Evolutionary conservation across 2,797 vertebrate genomes (phyloP), one percentile per base, ranked within the genome.

Genomic region (Platalea minor): DNA sequence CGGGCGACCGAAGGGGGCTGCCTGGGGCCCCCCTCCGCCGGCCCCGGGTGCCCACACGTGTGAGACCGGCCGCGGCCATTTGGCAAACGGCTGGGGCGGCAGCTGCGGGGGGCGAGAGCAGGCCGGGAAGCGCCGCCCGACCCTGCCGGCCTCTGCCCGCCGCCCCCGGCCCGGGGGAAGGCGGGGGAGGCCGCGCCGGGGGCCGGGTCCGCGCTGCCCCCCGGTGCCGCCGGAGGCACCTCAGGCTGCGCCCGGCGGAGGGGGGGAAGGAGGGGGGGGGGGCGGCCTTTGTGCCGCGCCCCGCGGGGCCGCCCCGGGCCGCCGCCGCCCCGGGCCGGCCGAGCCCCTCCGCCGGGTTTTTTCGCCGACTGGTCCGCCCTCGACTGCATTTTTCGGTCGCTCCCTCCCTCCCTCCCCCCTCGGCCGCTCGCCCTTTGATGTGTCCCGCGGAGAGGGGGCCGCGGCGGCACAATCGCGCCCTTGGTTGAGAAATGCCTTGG

Each of bases 401-500:
- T 88, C 51, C 41, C 53, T 53, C 51, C 39, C 39, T 41, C n/a
- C n/a, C 41, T 35, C 35, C 35, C 35, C 84, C 77, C 85, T 76
- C 88, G 50, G 53, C 83, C 68, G 45, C 72, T 77, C 84, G 51
- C 72, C 63, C 94, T 95, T 96, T 95, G 95, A 95, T 95, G 88
- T 88, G 81, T 87, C 88, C 90, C 93, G 93, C 90, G 72, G 89
- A 77, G 57, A 61, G 85, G 91, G 54, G 88, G 89, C 88, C 67
- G 84, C 70, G 85, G 88, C 89, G 61, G 90, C 96, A 95, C 94
- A 93, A 95, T 94, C 65, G 91, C 91, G 96, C 95, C 96, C 97
- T 98, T 89, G 93, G 82, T 93, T 80, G 91, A 93, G 95, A 96
- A 96, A 95, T 91, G 95, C 95, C 95, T 96, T 79, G 92, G 91